Evolutionary conservation across 2,888 invertebrate genomes (phyloP).

Genomic region (Pharmacophagus antenor): DNA sequence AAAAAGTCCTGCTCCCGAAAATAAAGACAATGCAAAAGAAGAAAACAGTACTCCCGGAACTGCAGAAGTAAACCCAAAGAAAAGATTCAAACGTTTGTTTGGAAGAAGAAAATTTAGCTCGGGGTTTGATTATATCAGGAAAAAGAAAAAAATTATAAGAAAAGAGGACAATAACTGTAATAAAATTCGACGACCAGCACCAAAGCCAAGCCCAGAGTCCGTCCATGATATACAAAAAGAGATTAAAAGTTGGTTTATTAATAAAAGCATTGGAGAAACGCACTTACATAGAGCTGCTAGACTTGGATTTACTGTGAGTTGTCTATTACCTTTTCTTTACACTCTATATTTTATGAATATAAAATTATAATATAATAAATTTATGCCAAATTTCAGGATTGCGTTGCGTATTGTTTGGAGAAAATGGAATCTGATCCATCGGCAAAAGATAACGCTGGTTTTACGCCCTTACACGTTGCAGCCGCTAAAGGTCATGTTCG

Average conservation of each 20-base stretch:
- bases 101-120: conserved; percentile 89
- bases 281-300: conserved; percentile 94
- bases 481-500: conserved; percentile 93
- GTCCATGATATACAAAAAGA: conserved; percentile 90
- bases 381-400: conserved; percentile 82
- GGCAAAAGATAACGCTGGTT: conserved; percentile 95
- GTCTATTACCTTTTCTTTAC: conserved; percentile 44
- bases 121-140: conserved; percentile 93
- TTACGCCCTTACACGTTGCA: conserved; percentile 96
- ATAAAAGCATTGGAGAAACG: conserved; percentile 96
- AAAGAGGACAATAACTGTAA: conserved; percentile 74
- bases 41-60: conserved; percentile 50
- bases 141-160: conserved; percentile 88
- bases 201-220: conserved; percentile 82
- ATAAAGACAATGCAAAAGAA: conserved; percentile 70
- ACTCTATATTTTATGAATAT: background rate
- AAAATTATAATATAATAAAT: background rate
- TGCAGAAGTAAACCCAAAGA: conserved; percentile 68
- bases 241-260: conserved; percentile 94
- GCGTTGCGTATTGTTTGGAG: conserved; percentile 94
- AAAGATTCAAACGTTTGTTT: conserved; percentile 82
- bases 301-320: conserved; percentile 90
- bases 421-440: conserved; percentile 91
- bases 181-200: conserved; percentile 71
- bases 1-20: conserved; percentile 53